Evolutionary conservation across 2,888 invertebrate species (phyloP).

Genomic region (Trachelus stipa): DNA sequence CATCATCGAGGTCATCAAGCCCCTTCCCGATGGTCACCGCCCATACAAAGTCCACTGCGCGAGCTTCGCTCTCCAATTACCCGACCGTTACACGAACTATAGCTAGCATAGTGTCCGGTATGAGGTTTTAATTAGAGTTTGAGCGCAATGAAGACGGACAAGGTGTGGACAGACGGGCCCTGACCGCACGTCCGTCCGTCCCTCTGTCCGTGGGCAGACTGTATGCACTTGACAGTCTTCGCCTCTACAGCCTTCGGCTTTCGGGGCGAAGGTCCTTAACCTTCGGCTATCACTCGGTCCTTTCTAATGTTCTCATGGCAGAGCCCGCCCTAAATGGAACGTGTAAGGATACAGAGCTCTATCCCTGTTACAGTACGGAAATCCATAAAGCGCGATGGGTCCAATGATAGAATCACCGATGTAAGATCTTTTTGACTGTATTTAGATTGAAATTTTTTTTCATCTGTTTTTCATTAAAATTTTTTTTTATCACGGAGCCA

Average conservation of each 20-base stretch:
- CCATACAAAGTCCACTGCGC: neutral
- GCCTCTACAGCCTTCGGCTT: constrained; percentile 28
- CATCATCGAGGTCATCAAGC: neutral
- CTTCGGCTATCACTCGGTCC: constrained; percentile 49
- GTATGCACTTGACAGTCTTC: constrained; percentile 38
- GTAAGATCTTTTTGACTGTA: neutral
- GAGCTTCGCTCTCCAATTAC: neutral
- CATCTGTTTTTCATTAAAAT: neutral
- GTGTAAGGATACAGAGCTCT: neutral
- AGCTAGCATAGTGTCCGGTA: constrained; percentile 10
- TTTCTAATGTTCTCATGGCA: constrained; percentile 40
- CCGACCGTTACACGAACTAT: neutral
- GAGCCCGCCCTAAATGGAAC: neutral
- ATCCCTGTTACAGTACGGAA: neutral
- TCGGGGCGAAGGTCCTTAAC: constrained; percentile 44
- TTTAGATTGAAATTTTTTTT: neutral
- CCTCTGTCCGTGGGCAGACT: constrained; percentile 20
- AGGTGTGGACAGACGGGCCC: constrained; percentile 35
- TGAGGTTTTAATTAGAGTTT: constrained; percentile 33
- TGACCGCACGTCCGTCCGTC: constrained; percentile 29
- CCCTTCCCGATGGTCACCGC: neutral
- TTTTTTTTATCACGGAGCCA: neutral
- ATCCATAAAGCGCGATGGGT: neutral
- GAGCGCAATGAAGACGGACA: constrained; percentile 34
- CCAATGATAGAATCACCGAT: neutral